Evolutionary conservation across 2,113 vertebrate species (phyloP).

Genomic region (Chionis minor): DNA sequence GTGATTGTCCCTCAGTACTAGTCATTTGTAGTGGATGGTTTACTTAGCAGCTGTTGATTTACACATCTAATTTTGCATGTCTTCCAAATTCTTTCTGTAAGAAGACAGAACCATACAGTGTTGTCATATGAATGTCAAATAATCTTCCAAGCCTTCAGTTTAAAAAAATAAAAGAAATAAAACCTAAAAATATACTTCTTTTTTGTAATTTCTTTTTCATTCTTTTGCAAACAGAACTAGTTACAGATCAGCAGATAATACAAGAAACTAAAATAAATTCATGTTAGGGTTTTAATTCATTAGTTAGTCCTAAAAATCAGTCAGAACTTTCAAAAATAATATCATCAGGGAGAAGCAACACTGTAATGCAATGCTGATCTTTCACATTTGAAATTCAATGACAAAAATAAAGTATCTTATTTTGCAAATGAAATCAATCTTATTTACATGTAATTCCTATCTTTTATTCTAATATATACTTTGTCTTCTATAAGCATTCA

Average conservation of each 20-base stretch:
- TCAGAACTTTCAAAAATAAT: not conserved
- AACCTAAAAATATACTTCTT: not conserved
- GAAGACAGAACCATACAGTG: not conserved
- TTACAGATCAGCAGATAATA: not conserved
- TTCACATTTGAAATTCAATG: not conserved
- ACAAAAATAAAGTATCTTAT: not conserved
- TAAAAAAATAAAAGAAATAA: not conserved
- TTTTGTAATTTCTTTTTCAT: not conserved
- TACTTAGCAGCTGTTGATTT: not conserved
- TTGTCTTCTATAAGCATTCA: not conserved
- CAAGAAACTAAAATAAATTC: rapidly evolving
- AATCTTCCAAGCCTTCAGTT: not conserved
- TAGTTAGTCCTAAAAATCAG: not conserved
- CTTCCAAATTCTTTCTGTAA: not conserved
- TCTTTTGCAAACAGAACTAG: not conserved
- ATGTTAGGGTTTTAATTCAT: not conserved
- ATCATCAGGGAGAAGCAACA: not conserved
- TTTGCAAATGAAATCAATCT: not conserved
- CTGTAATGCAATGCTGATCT: not conserved
- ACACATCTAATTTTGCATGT: not conserved
- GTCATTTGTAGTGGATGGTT: not conserved
- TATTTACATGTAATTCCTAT: not conserved
- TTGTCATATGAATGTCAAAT: not conserved
- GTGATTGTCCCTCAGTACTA: not conserved
- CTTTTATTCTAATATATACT: not conserved